These are phyloP conservation scores for Meghimatium bilineatum DNA, from an alignment of 2,888 invertebrate species.

Conservation along the genomic window DNA sequence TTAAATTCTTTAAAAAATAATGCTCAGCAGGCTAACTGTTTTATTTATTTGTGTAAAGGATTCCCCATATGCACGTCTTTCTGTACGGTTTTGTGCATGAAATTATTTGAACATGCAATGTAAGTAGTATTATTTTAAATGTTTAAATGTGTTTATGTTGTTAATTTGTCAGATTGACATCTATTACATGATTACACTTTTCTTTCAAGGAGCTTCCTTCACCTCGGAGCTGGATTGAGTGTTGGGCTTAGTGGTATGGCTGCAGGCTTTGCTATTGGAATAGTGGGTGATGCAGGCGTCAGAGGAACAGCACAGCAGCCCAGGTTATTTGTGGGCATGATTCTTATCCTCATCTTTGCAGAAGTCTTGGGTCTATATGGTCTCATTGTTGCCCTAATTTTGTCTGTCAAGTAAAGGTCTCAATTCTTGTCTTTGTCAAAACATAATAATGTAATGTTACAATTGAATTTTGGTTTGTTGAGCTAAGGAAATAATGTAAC, in stretches of 20 bases:
- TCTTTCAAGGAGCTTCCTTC: slow-evolving; percentile 94
- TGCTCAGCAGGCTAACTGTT: no score
- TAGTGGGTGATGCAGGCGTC: slow-evolving; percentile 99
- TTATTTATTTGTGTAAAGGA: no score
- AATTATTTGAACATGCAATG: no score
- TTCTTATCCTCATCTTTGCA: slow-evolving; percentile 99
- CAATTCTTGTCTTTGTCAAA: neutral
- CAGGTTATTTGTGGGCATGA: slow-evolving; percentile 99
- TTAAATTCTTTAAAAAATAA: no score
- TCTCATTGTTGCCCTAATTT: slow-evolving; percentile 99
- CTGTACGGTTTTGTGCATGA: no score
- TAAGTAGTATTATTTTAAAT: no score
- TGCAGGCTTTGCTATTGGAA: slow-evolving; percentile 99
- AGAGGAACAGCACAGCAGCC: slow-evolving; percentile 99
- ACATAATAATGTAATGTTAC: neutral
- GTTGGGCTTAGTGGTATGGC: slow-evolving; percentile 98
- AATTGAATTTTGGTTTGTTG: neutral
- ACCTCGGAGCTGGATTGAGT: slow-evolving; percentile 96
- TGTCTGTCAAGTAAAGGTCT: slow-evolving; percentile 81
- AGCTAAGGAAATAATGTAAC: neutral
- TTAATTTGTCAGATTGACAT: no score
- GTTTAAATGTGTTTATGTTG: no score
- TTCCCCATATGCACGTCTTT: no score
- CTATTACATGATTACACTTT: no score
- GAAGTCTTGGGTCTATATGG: slow-evolving; percentile 99